phyloP scores from a whole-genome alignment of 2,888 invertebrate genomes.

The Tiliacea citrago region DNA sequence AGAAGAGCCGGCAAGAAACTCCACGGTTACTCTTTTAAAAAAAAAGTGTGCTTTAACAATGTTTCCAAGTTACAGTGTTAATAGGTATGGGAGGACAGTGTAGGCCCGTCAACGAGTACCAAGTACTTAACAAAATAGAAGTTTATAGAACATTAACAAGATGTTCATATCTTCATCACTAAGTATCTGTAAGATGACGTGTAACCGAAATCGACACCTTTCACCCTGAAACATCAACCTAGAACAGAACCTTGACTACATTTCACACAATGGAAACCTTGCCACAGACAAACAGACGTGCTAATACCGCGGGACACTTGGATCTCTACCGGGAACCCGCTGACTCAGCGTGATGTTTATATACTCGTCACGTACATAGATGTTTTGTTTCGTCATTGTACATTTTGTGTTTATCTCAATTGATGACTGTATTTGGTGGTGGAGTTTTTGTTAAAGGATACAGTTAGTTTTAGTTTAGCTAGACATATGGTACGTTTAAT shows the following conservation, averaged over 20 bases:
- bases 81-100: no score
- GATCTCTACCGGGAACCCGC: constrained; percentile 55
- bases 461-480: constrained; percentile 1
- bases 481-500: not conserved
- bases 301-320: constrained; percentile 43
- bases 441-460: constrained; percentile 28
- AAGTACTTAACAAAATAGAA: no score
- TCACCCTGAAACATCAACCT: constrained; percentile 50
- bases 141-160: no score
- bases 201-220: constrained; percentile 21
- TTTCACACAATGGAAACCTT: constrained; percentile 48
- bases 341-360: constrained; percentile 71
- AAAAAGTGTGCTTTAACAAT: no score
- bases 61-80: no score
- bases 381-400: constrained; percentile 54
- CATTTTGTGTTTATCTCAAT: constrained; percentile 54
- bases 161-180: no score
- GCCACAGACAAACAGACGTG: constrained; percentile 23
- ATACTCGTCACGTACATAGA: constrained; percentile 64
- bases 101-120: no score
- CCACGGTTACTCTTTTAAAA: no score
- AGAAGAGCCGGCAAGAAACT: no score
- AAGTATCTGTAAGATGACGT: not conserved
- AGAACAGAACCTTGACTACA: constrained; percentile 41
- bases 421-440: constrained; percentile 53